Evolutionary conservation across 2,113 vertebrate species (phyloP), one percentile per base, ranked within the genome.

Genomic region (Oxyura jamaicensis): DNA sequence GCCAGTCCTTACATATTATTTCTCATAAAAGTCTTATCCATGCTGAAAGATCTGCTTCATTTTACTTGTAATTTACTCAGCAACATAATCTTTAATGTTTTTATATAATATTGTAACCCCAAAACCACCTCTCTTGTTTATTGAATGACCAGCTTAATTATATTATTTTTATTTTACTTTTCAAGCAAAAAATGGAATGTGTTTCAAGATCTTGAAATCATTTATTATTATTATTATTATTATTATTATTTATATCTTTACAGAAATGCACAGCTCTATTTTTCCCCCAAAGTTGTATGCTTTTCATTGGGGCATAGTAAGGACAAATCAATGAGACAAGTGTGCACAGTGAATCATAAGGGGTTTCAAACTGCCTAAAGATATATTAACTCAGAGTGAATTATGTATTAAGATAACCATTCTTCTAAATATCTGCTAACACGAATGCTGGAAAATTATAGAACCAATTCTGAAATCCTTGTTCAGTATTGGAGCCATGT

Each of bases 271-370:
- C 29, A 95, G 46, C 5, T 53, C 18, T 88, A 2, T 55, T 67
- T 59, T 62, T 19, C 59, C 52, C 75, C 48, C 41, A 91, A 56
- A 93, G 72, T 75, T 66, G 53, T 74, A 55, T 86, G 63, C 52
- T 95, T 93, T 94, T 87, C 88, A 55, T 12, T 35, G 79, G 82
- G 55, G 63, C 66, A 82, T 4, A 62, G 31, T 86, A 86, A 97
- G 76, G 83, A 76, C 83, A 96, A 96, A 95, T 95, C 88, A 96
- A 91, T 95, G 88, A 96, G 90, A 86, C 73, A 96, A 84, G 80
- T 63, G 46, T 60, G 87, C 39, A 39, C 67, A 86, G 72, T 97
- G 94, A 97, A 96, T 93, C 89, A 95, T 31, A 58, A 83, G 60
- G 77, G 50, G 33, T 80, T 95, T 97, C 83, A 91, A 93, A 72